These are phyloP conservation scores for Portevinia maculata DNA, from an alignment of 2,888 invertebrate genomes.

Conservation along the genomic window DNA sequence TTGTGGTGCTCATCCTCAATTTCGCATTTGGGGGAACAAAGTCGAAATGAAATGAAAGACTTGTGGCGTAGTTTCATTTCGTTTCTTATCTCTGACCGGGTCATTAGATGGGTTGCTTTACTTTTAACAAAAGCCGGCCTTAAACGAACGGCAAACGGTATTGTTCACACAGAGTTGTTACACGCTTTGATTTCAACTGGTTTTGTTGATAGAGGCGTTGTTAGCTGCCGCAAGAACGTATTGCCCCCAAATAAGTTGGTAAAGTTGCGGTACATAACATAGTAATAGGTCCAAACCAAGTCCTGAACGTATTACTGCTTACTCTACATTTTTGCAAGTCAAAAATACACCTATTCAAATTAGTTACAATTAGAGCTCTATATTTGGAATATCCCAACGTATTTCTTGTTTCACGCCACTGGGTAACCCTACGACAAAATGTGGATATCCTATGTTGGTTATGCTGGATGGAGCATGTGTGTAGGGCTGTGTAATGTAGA, in stretches of 20 bases:
- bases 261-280: too few relatives aligned
- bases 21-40: slow-evolving; percentile 20
- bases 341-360: too few relatives aligned
- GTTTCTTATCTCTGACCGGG: slow-evolving; percentile 54
- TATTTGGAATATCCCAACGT: too few relatives aligned
- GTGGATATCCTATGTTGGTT: too few relatives aligned
- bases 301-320: too few relatives aligned
- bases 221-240: slow-evolving; percentile 3
- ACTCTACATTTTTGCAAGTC: too few relatives aligned
- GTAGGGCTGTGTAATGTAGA: too few relatives aligned
- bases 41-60: slow-evolving; percentile 65
- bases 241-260: slow-evolving; percentile 9
- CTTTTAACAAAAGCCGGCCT: slow-evolving; percentile 67
- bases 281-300: neutral
- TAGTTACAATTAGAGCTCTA: too few relatives aligned
- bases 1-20: slow-evolving; percentile 70
- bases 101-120: slow-evolving; percentile 59
- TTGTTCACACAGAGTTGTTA: slow-evolving; percentile 71
- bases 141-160: slow-evolving; percentile 70
- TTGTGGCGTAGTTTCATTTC: slow-evolving; percentile 24
- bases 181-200: slow-evolving; percentile 56
- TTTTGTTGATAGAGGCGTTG: slow-evolving; percentile 7
- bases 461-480: too few relatives aligned
- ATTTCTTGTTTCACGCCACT: too few relatives aligned
- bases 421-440: too few relatives aligned